phyloP scores from a whole-genome alignment of 2,113 vertebrate genomes.

The Campylomormyrus tamandua region DNA sequence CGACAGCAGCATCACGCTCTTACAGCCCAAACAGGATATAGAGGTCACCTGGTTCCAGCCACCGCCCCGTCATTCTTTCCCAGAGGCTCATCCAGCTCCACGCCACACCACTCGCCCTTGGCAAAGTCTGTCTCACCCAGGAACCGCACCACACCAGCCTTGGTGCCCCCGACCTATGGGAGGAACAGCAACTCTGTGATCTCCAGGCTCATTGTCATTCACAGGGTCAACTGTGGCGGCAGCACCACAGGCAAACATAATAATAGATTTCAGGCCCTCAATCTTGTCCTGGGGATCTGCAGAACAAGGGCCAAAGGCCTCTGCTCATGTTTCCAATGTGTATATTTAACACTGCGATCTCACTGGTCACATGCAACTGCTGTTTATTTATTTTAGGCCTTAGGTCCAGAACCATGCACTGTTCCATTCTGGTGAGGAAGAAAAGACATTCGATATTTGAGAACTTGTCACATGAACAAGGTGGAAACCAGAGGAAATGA shows the following conservation, averaged over 20 bases:
- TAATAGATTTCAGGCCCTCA: neutral
- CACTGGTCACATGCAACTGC: neutral
- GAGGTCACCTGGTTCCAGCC: slow-evolving; percentile 83
- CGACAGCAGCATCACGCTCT: neutral
- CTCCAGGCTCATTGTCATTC: slow-evolving; percentile 19
- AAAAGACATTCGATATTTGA: neutral
- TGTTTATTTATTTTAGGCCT: neutral
- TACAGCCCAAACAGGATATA: neutral
- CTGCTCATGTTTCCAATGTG: neutral
- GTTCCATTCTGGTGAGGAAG: neutral
- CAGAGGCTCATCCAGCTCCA: slow-evolving; percentile 90
- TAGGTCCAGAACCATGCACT: neutral
- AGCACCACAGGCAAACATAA: neutral
- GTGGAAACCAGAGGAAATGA: neutral
- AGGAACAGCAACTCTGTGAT: slow-evolving; percentile 24
- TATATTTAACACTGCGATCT: neutral
- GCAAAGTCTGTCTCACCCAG: slow-evolving; percentile 96
- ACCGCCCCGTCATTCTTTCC: slow-evolving; percentile 97
- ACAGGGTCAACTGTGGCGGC: neutral
- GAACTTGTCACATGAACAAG: neutral
- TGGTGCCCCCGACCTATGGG: slow-evolving; percentile 84
- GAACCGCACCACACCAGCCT: slow-evolving; percentile 93
- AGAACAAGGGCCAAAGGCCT: neutral
- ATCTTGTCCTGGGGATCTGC: neutral
- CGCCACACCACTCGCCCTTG: slow-evolving; percentile 97